Conservation (phyloP, 2,888 invertebrate species). For the Drosophila rellima region DNA sequence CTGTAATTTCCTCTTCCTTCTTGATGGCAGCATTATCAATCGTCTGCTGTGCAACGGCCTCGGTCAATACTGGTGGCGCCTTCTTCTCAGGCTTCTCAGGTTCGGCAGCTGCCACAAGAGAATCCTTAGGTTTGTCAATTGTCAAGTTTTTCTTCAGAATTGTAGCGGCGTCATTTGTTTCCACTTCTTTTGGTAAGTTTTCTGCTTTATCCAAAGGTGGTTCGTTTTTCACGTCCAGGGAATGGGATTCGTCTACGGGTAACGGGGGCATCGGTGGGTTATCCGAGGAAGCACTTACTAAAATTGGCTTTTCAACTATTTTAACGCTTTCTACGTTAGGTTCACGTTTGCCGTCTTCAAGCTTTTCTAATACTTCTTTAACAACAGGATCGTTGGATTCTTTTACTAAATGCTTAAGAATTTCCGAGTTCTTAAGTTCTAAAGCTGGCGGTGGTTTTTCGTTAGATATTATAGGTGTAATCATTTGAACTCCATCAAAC, state of each 20-base stretch:
- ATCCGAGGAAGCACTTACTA: constrained; percentile 30
- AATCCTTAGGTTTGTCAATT: neutral
- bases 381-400: constrained; percentile 19
- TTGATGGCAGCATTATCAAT: constrained; percentile 86
- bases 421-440: constrained; percentile 48
- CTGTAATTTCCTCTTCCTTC: constrained; percentile 85
- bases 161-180: neutral
- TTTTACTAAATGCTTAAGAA: constrained; percentile 48
- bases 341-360: constrained; percentile 34
- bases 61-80: neutral
- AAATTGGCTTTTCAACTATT: constrained; percentile 24
- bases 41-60: constrained; percentile 49
- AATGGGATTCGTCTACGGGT: constrained; percentile 78
- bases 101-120: neutral
- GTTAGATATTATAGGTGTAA: constrained; percentile 59
- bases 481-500: constrained; percentile 57
- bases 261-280: constrained; percentile 75
- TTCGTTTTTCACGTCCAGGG: constrained; percentile 19
- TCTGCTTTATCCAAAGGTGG: constrained; percentile 15
- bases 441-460: constrained; percentile 39
- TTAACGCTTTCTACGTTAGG: constrained; percentile 11
- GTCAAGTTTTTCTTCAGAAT: constrained; percentile 23
- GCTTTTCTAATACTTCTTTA: constrained; percentile 37
- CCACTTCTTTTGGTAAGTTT: constrained; percentile 17
- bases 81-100: neutral